phyloP scores from a whole-genome alignment of 2,797 vertebrate genomes.

The Erethizon dorsatum region DNA sequence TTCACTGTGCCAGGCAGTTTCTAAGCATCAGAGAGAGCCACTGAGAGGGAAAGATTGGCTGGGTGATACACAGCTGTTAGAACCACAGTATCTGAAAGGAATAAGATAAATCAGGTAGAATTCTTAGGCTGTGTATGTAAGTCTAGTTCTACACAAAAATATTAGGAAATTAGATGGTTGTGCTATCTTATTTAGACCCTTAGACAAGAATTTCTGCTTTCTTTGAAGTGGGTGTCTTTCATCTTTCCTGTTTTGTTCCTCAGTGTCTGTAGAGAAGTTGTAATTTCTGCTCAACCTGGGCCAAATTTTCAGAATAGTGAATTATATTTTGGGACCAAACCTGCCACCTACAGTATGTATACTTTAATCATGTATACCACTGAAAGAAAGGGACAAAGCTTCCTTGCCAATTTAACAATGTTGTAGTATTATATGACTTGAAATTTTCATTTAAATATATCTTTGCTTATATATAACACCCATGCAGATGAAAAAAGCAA shows the following conservation, averaged over 20 bases:
- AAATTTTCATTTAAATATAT: not conserved
- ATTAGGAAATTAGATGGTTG: not conserved
- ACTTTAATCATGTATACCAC: not conserved
- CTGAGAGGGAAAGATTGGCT: not conserved
- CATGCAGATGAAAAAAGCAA: not conserved
- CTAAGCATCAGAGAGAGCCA: not conserved
- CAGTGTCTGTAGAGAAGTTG: not conserved
- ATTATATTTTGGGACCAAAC: not conserved
- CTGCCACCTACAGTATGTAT: not conserved
- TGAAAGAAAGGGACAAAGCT: not conserved
- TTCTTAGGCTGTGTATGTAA: not conserved
- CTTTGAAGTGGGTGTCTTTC: not conserved
- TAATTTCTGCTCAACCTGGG: not conserved
- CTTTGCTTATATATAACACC: not conserved
- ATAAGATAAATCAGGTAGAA: not conserved
- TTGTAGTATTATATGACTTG: not conserved
- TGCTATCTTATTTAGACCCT: not conserved
- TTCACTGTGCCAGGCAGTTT: not conserved
- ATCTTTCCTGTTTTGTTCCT: not conserved
- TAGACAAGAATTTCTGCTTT: not conserved
- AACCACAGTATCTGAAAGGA: not conserved
- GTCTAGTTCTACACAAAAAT: not conserved
- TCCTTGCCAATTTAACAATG: not conserved
- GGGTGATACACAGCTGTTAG: not conserved
- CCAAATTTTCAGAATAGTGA: not conserved